These are phyloP conservation scores for Scrobipalpa costella DNA, from an alignment of 2,888 invertebrate species.

Conservation along the genomic window DNA sequence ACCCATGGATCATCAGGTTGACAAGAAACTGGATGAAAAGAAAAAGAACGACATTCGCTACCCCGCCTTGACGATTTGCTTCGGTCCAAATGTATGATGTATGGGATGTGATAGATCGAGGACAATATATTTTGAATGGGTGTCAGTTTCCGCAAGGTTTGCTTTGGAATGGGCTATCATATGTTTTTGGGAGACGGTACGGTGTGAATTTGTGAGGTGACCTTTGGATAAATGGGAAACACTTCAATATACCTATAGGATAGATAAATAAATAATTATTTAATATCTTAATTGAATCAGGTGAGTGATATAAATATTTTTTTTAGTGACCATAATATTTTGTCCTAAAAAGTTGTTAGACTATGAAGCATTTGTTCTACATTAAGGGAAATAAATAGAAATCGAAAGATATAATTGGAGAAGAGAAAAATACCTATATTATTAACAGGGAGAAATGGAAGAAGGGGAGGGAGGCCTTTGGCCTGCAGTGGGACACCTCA, in stretches of 20 bases:
- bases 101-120: constrained; percentile 49
- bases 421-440: too few species aligned
- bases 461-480: too few species aligned
- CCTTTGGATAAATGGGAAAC: background rate
- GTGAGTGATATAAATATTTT: too few species aligned
- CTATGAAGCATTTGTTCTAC: too few species aligned
- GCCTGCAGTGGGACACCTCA: too few species aligned
- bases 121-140: constrained; percentile 45
- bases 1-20: constrained; percentile 66
- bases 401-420: too few species aligned
- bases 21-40: constrained; percentile 51
- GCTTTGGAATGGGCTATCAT: constrained; percentile 26
- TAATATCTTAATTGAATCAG: too few species aligned
- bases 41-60: constrained; percentile 49
- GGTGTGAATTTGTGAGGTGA: constrained; percentile 9
- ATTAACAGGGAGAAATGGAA: too few species aligned
- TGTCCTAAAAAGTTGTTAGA: too few species aligned
- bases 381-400: too few species aligned
- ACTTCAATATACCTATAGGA: background rate
- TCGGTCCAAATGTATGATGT: constrained; percentile 54
- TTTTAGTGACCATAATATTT: too few species aligned
- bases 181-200: background rate
- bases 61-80: constrained; percentile 65
- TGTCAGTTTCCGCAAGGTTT: constrained; percentile 50
- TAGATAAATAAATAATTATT: too few species aligned